Conservation (phyloP, 1,140 invertebrate genomes). For the Ostrea denselamellosa region DNA sequence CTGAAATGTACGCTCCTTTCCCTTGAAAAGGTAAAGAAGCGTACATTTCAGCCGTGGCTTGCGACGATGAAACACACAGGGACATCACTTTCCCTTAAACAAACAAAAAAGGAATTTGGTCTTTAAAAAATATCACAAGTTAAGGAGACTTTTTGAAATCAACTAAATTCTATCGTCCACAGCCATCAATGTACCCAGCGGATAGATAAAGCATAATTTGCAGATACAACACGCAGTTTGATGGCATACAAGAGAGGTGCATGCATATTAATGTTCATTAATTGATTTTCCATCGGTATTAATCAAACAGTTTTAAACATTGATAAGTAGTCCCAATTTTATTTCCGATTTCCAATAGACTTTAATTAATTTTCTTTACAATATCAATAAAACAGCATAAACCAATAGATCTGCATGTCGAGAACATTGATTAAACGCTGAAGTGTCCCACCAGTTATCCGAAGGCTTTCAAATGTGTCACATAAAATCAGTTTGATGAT, state of each 20-base stretch:
- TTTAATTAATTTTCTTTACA: background rate
- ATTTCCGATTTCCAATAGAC: background rate
- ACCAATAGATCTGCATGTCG: background rate
- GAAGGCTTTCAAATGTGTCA: background rate
- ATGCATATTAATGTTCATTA: background rate
- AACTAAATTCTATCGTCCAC: too few relatives aligned
- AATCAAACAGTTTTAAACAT: background rate
- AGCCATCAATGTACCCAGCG: too few relatives aligned
- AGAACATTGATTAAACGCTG: conserved; percentile 2
- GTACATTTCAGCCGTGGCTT: too few relatives aligned
- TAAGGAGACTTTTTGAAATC: too few relatives aligned
- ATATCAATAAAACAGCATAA: background rate
- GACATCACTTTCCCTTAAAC: too few relatives aligned
- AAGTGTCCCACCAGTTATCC: background rate
- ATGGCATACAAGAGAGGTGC: background rate
- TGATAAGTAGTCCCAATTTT: background rate
- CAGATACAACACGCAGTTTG: background rate
- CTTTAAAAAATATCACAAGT: too few relatives aligned
- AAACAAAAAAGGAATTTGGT: too few relatives aligned
- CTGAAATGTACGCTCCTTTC: too few relatives aligned
- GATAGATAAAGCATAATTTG: too few relatives aligned
- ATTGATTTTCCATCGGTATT: background rate
- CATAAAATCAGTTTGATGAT: background rate
- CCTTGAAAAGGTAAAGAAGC: too few relatives aligned
- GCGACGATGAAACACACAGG: too few relatives aligned